Conservation (phyloP, 2,888 invertebrate species). For the Formica aserva region DNA sequence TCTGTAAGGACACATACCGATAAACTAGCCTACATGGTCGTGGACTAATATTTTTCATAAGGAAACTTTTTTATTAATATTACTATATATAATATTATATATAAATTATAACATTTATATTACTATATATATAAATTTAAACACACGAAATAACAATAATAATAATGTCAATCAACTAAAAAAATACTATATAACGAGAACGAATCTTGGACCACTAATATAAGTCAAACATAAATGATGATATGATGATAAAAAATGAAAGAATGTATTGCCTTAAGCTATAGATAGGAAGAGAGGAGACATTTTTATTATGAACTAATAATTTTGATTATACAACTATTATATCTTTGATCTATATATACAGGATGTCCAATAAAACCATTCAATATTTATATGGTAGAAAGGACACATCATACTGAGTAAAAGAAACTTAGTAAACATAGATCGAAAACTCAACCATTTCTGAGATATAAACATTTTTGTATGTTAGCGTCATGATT, state of each 20-base stretch:
- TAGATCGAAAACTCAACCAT: too few species aligned
- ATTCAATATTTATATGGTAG: too few species aligned
- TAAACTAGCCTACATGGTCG: constrained; percentile 30
- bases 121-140: neutral
- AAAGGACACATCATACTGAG: too few species aligned
- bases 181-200: neutral
- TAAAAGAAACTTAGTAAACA: too few species aligned
- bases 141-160: neutral
- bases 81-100: too few species aligned
- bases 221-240: neutral
- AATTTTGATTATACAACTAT: neutral
- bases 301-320: neutral
- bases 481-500: too few species aligned
- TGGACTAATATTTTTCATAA: constrained; percentile 6
- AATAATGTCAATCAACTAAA: neutral
- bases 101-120: neutral
- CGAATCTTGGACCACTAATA: neutral
- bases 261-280: neutral
- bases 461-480: too few species aligned
- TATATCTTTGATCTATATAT: too few species aligned
- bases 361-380: too few species aligned
- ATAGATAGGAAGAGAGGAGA: neutral
- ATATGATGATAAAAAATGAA: neutral
- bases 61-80: too few species aligned
- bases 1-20: constrained; percentile 21